Base-by-base conservation (phyloP, 2,888 invertebrate species). In the Smittia aterrima region DNA sequence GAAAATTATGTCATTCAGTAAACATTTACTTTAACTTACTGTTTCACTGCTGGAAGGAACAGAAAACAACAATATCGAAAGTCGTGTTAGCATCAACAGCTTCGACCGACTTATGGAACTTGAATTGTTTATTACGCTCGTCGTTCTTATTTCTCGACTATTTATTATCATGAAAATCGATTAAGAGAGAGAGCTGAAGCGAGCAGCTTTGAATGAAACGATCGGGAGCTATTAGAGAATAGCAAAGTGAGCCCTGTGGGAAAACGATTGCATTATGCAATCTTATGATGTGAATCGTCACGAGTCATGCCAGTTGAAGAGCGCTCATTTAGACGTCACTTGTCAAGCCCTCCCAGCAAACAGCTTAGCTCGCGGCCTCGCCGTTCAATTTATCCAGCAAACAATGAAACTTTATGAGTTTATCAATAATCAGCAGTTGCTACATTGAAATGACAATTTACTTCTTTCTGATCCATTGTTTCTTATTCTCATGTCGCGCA, bases 321-420 rank as follows among this genome's bases (percentile, higher is more conserved):
- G 47, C 16, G 11, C 16, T 2, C 47, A 47, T 47, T 47, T 13
- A 47, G 47, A 47, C 47, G 16, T 47, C 47, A 47, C 47, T 47
- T 47, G 47, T 47, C 47, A 47, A 11, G 47, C 11, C 11, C 47
- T 2, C 47, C 16, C 16, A 47, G 16, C 16, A 6, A 32, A 47
- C 47, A 6, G 47, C 3, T n/a, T 47, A 16, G 11, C 16, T 47
- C n/a, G 16, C n/a, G 2, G n/a, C 47, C 16, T 47, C 11, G 32
- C 32, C 32, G 9, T 32, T 32, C 3, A 32, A 32, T 2, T 3
- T n/a, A 13, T 47, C n/a, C 16, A n/a, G 47, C 47, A 47, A 47
- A 47, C 47, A 47, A 47, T 47, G 47, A 47, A 47, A 47, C 11
- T 47, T 47, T 16, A 47, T 47, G 47, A 47, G 47, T 47, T 47